Evolutionary conservation across 2,797 vertebrate genomes (phyloP).

Genomic region (Peromyscus aztecus): DNA sequence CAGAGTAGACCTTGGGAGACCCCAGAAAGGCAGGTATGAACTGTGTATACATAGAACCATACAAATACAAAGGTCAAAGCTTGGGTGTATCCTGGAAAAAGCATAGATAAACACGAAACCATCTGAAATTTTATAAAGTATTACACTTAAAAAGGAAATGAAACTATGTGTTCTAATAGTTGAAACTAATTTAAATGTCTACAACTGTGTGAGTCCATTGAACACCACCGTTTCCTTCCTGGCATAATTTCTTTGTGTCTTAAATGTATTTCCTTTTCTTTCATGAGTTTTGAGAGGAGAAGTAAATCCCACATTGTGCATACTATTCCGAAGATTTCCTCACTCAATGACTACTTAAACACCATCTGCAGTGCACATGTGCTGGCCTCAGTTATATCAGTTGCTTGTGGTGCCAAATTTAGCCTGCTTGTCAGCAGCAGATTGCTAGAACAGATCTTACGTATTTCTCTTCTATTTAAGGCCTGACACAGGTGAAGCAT

Average conservation of each 20-base stretch:
- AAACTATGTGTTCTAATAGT: background rate
- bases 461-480: constrained; percentile 36
- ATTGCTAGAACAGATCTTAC: constrained; percentile 18
- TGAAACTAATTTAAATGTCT: background rate
- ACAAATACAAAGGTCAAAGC: constrained; percentile 25
- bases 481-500: constrained; percentile 10
- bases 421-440: constrained; percentile 41
- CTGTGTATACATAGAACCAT: background rate
- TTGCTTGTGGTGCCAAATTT: constrained; percentile 60
- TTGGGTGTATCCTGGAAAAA: background rate
- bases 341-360: constrained; percentile 33
- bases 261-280: background rate
- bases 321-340: background rate
- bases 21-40: background rate
- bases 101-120: background rate
- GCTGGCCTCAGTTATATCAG: constrained; percentile 2
- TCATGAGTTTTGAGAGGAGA: background rate
- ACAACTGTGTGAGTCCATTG: background rate
- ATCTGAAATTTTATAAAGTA: background rate
- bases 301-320: background rate
- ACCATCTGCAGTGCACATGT: background rate
- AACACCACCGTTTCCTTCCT: background rate
- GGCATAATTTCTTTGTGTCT: background rate
- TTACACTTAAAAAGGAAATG: background rate
- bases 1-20: background rate